Evolutionary conservation across 2,797 vertebrate species (phyloP).

Genomic region (Trematomus bernacchii): DNA sequence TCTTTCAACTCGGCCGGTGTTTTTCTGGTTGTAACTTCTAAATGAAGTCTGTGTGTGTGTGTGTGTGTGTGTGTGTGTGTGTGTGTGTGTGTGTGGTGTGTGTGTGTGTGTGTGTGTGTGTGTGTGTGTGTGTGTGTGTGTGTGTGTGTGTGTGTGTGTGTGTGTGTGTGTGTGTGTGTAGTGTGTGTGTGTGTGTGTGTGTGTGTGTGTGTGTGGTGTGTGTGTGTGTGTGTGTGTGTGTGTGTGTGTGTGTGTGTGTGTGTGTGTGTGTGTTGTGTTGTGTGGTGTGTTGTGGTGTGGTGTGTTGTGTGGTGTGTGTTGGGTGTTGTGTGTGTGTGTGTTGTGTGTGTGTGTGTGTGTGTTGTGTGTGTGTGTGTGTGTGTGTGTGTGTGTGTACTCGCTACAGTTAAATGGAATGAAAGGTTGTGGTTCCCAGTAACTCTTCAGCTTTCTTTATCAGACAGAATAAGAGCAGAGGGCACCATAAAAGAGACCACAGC

Average conservation of each 20-base stretch:
- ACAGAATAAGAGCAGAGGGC: conserved; percentile 32
- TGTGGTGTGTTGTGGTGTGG: background rate
- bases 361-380: background rate
- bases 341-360: background rate
- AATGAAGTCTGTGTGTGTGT: background rate
- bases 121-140: background rate
- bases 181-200: background rate
- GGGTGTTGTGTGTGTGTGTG: background rate
- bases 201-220: background rate
- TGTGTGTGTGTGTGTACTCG: background rate
- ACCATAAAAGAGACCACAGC: background rate
- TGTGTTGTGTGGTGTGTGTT: background rate
- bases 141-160: background rate
- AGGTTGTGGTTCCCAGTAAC: conserved; percentile 13
- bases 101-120: background rate
- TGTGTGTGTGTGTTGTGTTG: background rate
- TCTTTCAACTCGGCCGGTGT: conserved; percentile 22
- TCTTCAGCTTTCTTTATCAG: conserved; percentile 35
- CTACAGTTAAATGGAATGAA: conserved; percentile 11
- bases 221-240: background rate
- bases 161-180: background rate
- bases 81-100: background rate
- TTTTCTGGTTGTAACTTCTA: conserved; percentile 42
- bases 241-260: background rate
- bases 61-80: background rate